These are phyloP conservation scores for Diadophis punctatus DNA, from an alignment of 2,113 vertebrate genomes.

Conservation along the genomic window DNA sequence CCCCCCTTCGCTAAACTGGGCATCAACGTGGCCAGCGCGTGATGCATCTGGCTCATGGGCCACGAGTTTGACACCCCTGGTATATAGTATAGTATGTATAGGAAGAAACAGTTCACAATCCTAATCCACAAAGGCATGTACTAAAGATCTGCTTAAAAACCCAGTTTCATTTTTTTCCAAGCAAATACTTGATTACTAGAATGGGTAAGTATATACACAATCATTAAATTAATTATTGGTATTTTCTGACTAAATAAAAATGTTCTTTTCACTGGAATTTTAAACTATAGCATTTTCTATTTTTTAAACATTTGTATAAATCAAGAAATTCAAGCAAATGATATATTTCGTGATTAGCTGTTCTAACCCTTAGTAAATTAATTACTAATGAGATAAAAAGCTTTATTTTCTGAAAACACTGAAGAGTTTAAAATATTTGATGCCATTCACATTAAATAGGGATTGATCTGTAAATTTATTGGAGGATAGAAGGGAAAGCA, in stretches of 20 bases:
- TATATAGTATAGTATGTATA: no score
- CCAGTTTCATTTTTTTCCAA: not conserved
- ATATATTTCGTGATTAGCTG: not conserved
- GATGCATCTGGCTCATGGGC: no score
- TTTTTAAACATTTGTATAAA: not conserved
- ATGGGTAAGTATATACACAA: not conserved
- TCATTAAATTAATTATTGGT: not conserved
- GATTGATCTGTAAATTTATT: not conserved
- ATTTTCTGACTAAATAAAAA: not conserved
- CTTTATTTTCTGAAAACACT: not conserved
- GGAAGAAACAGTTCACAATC: no score
- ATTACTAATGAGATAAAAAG: not conserved
- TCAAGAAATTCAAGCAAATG: not conserved
- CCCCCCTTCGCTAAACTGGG: no score
- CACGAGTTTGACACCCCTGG: no score
- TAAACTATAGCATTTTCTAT: not conserved
- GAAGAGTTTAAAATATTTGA: not conserved
- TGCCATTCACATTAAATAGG: not conserved
- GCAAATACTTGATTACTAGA: not conserved
- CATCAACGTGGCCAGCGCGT: no score
- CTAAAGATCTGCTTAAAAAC: no score
- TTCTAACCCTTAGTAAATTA: not conserved
- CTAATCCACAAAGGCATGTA: no score
- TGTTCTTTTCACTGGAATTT: not conserved
- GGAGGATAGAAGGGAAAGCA: not conserved